phyloP scores from a whole-genome alignment of 1,140 invertebrate genomes.

The Diachasma alloeum region DNA sequence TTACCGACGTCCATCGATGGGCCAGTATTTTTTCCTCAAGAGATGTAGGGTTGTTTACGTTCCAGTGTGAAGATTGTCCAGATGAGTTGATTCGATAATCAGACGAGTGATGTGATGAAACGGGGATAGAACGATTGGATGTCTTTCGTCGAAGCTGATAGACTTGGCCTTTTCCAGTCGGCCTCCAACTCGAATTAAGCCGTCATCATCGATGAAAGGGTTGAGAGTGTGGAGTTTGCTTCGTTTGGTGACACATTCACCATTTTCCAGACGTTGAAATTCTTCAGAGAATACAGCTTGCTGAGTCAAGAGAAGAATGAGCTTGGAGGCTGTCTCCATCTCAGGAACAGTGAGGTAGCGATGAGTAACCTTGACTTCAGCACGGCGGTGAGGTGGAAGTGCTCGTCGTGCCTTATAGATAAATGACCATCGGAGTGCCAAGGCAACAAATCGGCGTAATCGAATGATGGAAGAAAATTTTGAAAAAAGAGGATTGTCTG shows the following conservation, averaged over 20 bases:
- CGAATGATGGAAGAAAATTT: no score
- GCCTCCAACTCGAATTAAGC: constrained; percentile 53
- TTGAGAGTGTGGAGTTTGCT: constrained; percentile 32
- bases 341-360: neutral
- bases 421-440: no score
- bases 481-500: neutral
- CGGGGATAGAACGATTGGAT: constrained; percentile 56
- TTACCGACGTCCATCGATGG: constrained; percentile 6
- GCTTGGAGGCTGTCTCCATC: neutral
- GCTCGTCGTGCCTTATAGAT: no score
- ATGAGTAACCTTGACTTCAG: no score
- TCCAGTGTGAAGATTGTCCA: constrained; percentile 34
- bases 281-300: neutral
- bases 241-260: neutral
- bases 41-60: constrained; percentile 10
- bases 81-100: constrained; percentile 42
- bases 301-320: neutral
- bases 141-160: no score
- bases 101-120: constrained; percentile 39
- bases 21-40: constrained; percentile 10
- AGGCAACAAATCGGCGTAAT: no score
- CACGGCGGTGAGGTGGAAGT: no score
- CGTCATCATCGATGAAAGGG: constrained; percentile 48
- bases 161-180: constrained; percentile 40
- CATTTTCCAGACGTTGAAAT: neutral